Base-by-base conservation (phyloP, 2,797 vertebrate species). In the Sebastolobus alascanus region DNA sequence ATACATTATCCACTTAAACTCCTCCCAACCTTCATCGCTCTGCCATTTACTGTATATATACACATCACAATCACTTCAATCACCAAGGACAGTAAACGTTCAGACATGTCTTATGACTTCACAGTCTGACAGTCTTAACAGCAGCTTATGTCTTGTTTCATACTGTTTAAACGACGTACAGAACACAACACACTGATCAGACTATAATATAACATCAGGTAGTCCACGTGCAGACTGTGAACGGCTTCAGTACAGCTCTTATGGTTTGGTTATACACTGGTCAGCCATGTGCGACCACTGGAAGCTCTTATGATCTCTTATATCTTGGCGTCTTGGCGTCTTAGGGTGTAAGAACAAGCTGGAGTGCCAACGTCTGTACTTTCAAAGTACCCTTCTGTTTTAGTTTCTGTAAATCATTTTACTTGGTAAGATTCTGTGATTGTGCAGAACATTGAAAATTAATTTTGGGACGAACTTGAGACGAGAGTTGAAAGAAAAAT, bases 1-100 rank as follows among this genome's bases (percentile, higher is more conserved):
- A 84, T 84, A n/a, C 16, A 4, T 77, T 60, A 68, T 25, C 71
- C 22, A 55, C 61, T 55, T 78, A 31, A 77, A 33, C 37, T 72
- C 59, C 60, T 20, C 16, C 11, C 56, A 61, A 31, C 61, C 56
- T 40, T 74, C 76, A 60, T 29, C 31, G 2, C 33, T 22, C 13
- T 43, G 14, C n/a, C 40, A 61, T 38, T 25, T 22, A 59, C 3
- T n/a, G n/a, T n/a, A n/a, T n/a, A n/a, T 2, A 73, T 5, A 46
- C 27, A 43, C 37, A 65, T 18, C 33, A 37, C 7, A 40, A 31
- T 9, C 14, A 18, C 14, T 68, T 38, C 13, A 73, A 18, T 67
- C 61, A 60, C 22, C 6, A 18, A 31, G 35, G 56, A 69, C 14
- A 55, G 8, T 65, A 67, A 55, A 6, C 8, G 31, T 66, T 69